These are phyloP conservation scores for Polymixis lichenea DNA, from an alignment of 2,888 invertebrate species.

Conservation along the genomic window DNA sequence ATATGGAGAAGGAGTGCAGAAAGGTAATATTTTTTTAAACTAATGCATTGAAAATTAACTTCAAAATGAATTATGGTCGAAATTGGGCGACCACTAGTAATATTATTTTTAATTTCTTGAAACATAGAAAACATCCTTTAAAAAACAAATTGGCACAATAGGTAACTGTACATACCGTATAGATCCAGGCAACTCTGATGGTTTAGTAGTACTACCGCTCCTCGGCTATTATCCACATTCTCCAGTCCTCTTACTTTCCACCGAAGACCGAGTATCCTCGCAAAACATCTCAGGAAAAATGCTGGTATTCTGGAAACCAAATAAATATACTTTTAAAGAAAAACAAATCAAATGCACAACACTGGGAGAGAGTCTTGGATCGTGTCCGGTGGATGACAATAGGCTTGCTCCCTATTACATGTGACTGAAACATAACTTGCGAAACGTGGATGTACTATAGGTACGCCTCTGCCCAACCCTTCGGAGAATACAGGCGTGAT, in stretches of 20 bases:
- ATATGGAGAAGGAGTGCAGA: no score
- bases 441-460: no score
- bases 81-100: no score
- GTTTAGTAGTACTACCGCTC: constrained; percentile 95
- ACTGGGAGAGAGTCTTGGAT: neutral
- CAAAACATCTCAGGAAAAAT: constrained; percentile 90
- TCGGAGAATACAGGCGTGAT: neutral
- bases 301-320: constrained; percentile 92
- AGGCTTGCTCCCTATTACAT: no score
- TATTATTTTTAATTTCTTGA: neutral
- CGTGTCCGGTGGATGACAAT: neutral
- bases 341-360: neutral
- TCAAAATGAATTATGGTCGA: no score
- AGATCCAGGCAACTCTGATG: constrained; percentile 97
- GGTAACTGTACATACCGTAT: constrained; percentile 90
- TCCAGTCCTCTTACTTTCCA: constrained; percentile 94
- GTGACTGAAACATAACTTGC: no score
- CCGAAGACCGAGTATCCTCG: constrained; percentile 92
- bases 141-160: neutral
- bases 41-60: no score
- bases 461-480: neutral
- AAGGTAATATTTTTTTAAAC: no score
- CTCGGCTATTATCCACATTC: constrained; percentile 93
- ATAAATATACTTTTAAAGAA: neutral
- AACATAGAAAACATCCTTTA: neutral